Conservation (phyloP, 2,888 invertebrate genomes). For the Beris morrisii region DNA sequence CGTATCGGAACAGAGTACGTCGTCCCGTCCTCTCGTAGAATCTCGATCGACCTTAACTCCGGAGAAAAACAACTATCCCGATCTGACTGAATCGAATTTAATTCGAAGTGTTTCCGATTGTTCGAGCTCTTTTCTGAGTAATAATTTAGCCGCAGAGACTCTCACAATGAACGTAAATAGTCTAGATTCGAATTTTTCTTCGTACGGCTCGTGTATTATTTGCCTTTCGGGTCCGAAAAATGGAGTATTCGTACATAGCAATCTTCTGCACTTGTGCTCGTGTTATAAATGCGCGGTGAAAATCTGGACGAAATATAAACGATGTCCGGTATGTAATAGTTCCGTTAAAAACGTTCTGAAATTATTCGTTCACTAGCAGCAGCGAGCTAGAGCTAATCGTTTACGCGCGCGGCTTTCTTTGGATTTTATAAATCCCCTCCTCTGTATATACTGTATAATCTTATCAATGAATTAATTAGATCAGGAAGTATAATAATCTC, state of each 20-base stretch:
- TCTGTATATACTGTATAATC: slow-evolving; percentile 10
- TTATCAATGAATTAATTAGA: neutral
- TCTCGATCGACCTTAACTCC: neutral
- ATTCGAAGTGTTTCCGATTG: slow-evolving; percentile 22
- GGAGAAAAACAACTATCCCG: neutral
- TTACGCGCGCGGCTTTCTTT: neutral
- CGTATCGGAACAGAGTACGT: neutral
- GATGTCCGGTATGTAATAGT: slow-evolving; percentile 71
- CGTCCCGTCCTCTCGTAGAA: neutral
- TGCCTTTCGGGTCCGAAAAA: slow-evolving; percentile 67
- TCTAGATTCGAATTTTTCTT: slow-evolving; percentile 9
- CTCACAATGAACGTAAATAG: slow-evolving; percentile 17
- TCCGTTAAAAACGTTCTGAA: slow-evolving; percentile 68
- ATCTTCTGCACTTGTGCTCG: slow-evolving; percentile 68
- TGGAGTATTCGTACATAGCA: slow-evolving; percentile 69
- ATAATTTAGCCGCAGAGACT: slow-evolving; percentile 3
- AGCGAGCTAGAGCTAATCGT: neutral
- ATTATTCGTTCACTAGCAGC: slow-evolving; percentile 57
- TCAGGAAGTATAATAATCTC: neutral
- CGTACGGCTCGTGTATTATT: slow-evolving; percentile 59
- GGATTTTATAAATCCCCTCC: slow-evolving; percentile 28
- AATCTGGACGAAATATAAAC: slow-evolving; percentile 64
- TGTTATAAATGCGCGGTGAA: slow-evolving; percentile 71
- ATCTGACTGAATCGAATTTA: slow-evolving; percentile 7
- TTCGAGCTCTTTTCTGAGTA: slow-evolving; percentile 13